These are phyloP conservation scores for Acanthosepion lycidas DNA, from an alignment of 2,888 invertebrate species.

Conservation along the genomic window DNA sequence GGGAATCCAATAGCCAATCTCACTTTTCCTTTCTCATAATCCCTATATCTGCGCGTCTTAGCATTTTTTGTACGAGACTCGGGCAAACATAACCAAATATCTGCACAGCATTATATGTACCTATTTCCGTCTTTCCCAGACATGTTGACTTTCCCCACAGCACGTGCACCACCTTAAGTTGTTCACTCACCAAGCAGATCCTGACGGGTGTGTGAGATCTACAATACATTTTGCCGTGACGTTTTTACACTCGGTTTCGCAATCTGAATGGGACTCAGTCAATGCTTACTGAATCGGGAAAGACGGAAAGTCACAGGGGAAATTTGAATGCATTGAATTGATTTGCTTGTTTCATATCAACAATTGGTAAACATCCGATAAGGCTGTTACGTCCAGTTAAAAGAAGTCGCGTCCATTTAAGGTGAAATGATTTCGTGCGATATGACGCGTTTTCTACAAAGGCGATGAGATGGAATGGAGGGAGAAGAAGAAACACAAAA, in stretches of 20 bases:
- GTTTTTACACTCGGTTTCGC: neutral
- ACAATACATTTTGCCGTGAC: neutral
- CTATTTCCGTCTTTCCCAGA: neutral
- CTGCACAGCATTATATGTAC: neutral
- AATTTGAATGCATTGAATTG: neutral
- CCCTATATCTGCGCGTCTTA: neutral
- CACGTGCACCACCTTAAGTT: neutral
- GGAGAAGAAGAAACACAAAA: neutral
- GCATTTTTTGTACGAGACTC: too few species aligned
- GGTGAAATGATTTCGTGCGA: neutral
- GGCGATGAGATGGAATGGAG: neutral
- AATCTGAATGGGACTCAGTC: neutral
- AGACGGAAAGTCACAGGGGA: neutral
- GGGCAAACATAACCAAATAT: neutral
- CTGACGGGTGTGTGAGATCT: neutral
- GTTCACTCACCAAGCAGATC: neutral
- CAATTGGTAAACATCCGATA: neutral
- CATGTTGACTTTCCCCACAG: neutral
- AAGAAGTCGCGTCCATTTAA: neutral
- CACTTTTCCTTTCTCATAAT: neutral
- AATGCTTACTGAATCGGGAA: neutral
- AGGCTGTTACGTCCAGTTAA: neutral
- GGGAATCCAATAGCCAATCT: neutral
- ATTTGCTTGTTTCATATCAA: constrained; percentile 15
- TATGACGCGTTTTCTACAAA: neutral